These are phyloP conservation scores for Orestias chungarensis DNA, from an alignment of 2,797 vertebrate genomes.

Conservation along the genomic window DNA sequence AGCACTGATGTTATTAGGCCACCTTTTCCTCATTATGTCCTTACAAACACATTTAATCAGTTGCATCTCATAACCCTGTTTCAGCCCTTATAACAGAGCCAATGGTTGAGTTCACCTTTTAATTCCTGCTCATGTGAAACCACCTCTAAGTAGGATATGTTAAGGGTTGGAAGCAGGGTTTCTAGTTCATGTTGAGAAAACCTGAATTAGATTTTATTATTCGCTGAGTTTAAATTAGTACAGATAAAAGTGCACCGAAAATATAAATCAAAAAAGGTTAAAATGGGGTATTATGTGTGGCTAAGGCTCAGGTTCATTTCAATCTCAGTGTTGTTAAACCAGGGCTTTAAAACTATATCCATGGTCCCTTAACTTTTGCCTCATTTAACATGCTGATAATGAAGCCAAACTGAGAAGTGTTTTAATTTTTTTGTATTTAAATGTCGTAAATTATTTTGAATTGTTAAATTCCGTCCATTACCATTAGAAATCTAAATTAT, in stretches of 20 bases:
- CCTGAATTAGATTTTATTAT: neutral
- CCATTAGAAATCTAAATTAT: too few relatives aligned
- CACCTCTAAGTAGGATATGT: too few relatives aligned
- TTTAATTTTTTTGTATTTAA: neutral
- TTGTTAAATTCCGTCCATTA: neutral
- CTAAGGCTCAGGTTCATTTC: neutral
- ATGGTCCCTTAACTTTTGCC: neutral
- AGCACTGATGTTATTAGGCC: conserved; percentile 65
- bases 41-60: conserved; percentile 62
- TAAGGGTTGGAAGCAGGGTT: conserved; percentile 1
- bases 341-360: neutral
- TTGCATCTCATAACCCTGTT: conserved; percentile 43
- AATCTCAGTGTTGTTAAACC: neutral
- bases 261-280: neutral
- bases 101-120: conserved; percentile 4
- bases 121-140: conserved; percentile 9
- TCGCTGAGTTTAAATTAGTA: neutral
- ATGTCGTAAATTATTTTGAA: neutral
- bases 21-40: conserved; percentile 62
- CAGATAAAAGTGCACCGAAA: neutral
- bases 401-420: neutral
- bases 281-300: neutral
- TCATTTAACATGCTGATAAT: neutral
- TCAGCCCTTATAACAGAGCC: conserved; percentile 15
- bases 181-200: neutral